Conservation (phyloP, 1,140 invertebrate species). For the Calephelis nemesis region DNA sequence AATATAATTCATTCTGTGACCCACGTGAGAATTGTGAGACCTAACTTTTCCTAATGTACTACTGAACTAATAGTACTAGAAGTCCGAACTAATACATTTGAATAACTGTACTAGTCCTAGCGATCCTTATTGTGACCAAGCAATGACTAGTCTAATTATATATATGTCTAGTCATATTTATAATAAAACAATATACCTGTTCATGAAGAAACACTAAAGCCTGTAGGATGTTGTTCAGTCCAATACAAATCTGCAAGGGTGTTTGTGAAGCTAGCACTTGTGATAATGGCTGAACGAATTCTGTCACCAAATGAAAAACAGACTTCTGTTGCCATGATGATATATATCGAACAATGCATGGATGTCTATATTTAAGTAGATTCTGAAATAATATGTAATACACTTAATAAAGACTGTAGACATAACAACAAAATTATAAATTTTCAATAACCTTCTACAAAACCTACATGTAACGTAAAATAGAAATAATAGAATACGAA, state of each 20-base stretch:
- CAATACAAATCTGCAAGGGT: slow-evolving; percentile 88
- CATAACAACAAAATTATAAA: too few relatives aligned
- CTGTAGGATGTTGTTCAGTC: slow-evolving; percentile 86
- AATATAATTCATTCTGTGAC: too few relatives aligned
- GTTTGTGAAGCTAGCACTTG: slow-evolving; percentile 83
- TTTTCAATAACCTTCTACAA: too few relatives aligned
- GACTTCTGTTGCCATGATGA: slow-evolving; percentile 88
- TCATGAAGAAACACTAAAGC: slow-evolving; percentile 90
- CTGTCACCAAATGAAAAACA: slow-evolving; percentile 87
- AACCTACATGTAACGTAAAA: too few relatives aligned
- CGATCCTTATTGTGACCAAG: too few relatives aligned
- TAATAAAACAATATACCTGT: slow-evolving; percentile 72
- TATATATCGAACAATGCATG: slow-evolving; percentile 88
- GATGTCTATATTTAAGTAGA: slow-evolving; percentile 89
- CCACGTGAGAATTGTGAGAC: too few relatives aligned
- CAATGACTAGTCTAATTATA: neutral
- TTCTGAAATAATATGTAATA: slow-evolving; percentile 83
- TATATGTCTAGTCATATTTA: neutral
- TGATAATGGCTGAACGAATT: slow-evolving; percentile 85
- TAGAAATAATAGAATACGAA: too few relatives aligned
- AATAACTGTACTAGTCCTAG: too few relatives aligned
- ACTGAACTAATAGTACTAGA: too few relatives aligned
- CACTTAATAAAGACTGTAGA: neutral
- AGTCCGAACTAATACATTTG: too few relatives aligned
- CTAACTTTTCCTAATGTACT: too few relatives aligned